These are phyloP conservation scores for Hirtodrosophila histrioides DNA, from an alignment of 2,888 invertebrate genomes.

Conservation along the genomic window DNA sequence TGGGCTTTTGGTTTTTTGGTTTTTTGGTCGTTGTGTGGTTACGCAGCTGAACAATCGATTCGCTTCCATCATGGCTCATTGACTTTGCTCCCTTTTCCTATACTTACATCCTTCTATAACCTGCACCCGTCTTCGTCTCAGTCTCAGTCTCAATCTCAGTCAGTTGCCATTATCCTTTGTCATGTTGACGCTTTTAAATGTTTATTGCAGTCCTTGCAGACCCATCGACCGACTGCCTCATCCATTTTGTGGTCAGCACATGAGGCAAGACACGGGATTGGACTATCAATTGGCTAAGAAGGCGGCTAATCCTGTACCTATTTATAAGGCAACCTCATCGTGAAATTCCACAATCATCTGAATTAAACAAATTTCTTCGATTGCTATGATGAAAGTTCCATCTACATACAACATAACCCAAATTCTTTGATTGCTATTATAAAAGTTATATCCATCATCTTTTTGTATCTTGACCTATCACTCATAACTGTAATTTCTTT, in stretches of 20 bases:
- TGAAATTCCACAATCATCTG: no score
- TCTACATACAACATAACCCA: no score
- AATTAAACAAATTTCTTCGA: no score
- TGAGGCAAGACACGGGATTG: slow-evolving; percentile 27
- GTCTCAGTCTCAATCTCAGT: not conserved
- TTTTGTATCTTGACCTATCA: no score
- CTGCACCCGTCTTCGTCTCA: not conserved
- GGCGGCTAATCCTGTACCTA: no score
- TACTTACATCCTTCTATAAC: no score
- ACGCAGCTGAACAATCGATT: slow-evolving; percentile 71
- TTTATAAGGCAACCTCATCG: no score
- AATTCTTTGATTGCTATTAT: no score
- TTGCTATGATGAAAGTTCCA: no score
- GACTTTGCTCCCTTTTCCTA: slow-evolving; percentile 42
- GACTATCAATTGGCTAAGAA: not conserved
- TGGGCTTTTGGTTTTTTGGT: slow-evolving; percentile 9
- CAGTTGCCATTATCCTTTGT: slow-evolving; percentile 54
- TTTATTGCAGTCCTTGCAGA: slow-evolving; percentile 49
- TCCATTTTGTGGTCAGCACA: slow-evolving; percentile 68
- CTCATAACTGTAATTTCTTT: no score
- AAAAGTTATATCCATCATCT: no score
- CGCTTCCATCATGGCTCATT: slow-evolving; percentile 73
- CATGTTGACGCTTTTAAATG: slow-evolving; percentile 66
- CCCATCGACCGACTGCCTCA: slow-evolving; percentile 47
- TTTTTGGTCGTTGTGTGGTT: slow-evolving; percentile 59